Conservation (phyloP, 2,797 vertebrate species). For the Hybognathus amarus region DNA sequence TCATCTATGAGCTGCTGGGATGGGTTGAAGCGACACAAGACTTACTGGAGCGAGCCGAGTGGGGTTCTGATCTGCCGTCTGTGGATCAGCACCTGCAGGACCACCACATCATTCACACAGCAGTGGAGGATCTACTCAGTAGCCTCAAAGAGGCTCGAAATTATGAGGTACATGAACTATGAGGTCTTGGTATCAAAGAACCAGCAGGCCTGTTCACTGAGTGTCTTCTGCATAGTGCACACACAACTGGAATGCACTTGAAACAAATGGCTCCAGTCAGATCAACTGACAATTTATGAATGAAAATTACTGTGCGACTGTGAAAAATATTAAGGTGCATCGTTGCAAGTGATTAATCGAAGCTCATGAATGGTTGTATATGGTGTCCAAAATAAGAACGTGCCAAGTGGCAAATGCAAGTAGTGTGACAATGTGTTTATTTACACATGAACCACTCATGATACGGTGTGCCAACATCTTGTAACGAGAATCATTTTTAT, state of each 20-base stretch:
- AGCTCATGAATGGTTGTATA: neutral
- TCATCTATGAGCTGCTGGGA: slow-evolving; percentile 95
- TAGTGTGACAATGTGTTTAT: neutral
- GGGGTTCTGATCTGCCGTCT: slow-evolving; percentile 92
- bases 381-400: neutral
- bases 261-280: neutral
- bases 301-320: neutral
- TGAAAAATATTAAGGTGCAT: neutral
- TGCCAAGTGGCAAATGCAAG: neutral
- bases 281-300: neutral
- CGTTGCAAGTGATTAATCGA: neutral
- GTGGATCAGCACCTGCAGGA: slow-evolving; percentile 91
- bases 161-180: slow-evolving; percentile 80
- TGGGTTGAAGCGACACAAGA: slow-evolving; percentile 99
- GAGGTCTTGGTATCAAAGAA: neutral
- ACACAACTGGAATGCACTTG: neutral
- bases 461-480: neutral
- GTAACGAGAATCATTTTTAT: neutral
- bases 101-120: slow-evolving; percentile 85
- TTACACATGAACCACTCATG: neutral
- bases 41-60: slow-evolving; percentile 89
- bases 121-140: slow-evolving; percentile 88
- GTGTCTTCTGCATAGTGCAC: neutral
- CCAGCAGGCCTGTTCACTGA: neutral
- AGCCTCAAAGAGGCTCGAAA: slow-evolving; percentile 89